Evolutionary conservation across 1,140 invertebrate species (phyloP), one percentile per base, ranked within the genome.

Genomic region (Eumaeus atala): DNA sequence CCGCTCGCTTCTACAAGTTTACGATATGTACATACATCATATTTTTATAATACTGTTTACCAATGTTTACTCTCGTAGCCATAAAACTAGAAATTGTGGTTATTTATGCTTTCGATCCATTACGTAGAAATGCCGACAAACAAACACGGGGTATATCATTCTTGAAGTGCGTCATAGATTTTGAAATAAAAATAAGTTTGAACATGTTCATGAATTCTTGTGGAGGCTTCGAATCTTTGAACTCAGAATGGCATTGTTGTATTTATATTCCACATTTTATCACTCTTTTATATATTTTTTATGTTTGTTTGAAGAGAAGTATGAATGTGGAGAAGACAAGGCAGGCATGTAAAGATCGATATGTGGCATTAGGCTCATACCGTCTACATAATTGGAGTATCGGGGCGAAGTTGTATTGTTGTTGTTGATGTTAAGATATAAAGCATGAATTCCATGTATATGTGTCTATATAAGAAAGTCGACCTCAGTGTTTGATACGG

Each of bases 21-120:
- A 28, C 21, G 21, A 28, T 28, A 28, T 6, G 21, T 17, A 44
- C 40, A 16, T 44, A 40, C 38, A 16, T 40, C 38, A 40, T 16
- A 44, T 44, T 44, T 44, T 44, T 44, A 44, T 44, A 44, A 44
- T 44, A 17, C 40, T 44, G 40, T 44, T 44, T 40, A 40, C 38
- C 38, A 14, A 40, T 40, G 38, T 40, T 40, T 44, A 44, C 40
- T 44, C 12, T 16, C 16, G 40, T 9, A 9, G 12, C 17, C 40
- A 16, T 44, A 17, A 17, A 44, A 40, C 12, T 40, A 14, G 38
- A 40, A 28, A 14, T 40, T 40, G 40, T 44, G 16, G 40, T 44
- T 44, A 44, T 44, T 44, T 44, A 44, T 44, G 40, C 17, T 44
- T 44, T 44, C 17, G 14, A 44, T 44, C 40, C 40, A 44, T 44